These are phyloP conservation scores for Andrena praecox DNA, from an alignment of 2,888 invertebrate genomes.

Conservation along the genomic window DNA sequence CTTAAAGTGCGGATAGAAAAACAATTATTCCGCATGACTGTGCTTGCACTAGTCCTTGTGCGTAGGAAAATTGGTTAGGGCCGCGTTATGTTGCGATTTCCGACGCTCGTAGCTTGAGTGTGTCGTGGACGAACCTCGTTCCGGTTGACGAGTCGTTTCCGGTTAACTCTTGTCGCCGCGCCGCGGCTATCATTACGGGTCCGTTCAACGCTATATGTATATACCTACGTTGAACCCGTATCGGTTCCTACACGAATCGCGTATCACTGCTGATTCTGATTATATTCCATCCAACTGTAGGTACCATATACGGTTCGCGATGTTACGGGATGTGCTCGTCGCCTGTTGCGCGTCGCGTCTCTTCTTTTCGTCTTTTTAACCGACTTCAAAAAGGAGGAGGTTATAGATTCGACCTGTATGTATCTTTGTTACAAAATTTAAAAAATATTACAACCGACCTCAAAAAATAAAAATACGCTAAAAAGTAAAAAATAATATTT, in stretches of 20 bases:
- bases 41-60: not conserved
- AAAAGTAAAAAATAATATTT: too few species aligned
- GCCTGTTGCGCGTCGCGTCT: too few species aligned
- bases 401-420: too few species aligned
- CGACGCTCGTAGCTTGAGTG: slow-evolving; percentile 45
- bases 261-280: slow-evolving; percentile 34
- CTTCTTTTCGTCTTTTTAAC: not conserved
- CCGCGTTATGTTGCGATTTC: slow-evolving; percentile 31
- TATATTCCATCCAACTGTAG: slow-evolving; percentile 19
- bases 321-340: not conserved
- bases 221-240: slow-evolving; percentile 38
- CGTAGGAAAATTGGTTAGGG: not conserved
- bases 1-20: too few species aligned
- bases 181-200: slow-evolving; percentile 53
- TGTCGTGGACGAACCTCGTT: slow-evolving; percentile 75
- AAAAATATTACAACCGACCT: too few species aligned
- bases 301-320: not conserved
- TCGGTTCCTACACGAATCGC: slow-evolving; percentile 47
- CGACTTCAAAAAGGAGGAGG: too few species aligned
- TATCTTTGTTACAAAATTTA: too few species aligned
- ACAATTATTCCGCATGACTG: too few species aligned
- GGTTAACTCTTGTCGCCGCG: slow-evolving; percentile 64
- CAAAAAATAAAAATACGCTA: too few species aligned
- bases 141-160: slow-evolving; percentile 77
- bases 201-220: slow-evolving; percentile 19